Evolutionary conservation across 2,888 invertebrate species (phyloP), one percentile per base, ranked within the genome.

Genomic region (Apoda limacodes): DNA sequence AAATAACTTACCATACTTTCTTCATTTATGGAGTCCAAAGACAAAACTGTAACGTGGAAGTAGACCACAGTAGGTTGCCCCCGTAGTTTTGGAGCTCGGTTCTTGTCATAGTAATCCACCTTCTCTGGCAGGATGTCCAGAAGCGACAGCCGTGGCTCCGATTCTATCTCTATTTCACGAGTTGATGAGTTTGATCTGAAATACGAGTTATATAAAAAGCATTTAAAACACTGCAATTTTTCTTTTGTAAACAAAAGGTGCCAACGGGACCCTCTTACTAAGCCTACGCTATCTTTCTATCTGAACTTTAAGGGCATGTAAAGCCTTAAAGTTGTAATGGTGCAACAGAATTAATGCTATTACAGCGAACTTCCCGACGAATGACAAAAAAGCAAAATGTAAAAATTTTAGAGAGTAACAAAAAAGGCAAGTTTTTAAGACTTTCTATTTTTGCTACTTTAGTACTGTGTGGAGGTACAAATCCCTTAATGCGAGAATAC

Each of bases 11-110:
- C 93, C 95, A 96, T 96, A 23, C 94, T 94, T 67, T 95, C 94
- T 64, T 95, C 96, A 59, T 95, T 94, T 43, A 96, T 95, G n/a
- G 95, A 95, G 75, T 95, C 95, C 46, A 95, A 74, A 26, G 93
- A 93, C 37, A 94, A 76, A 2, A 94, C 94, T 5, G 94, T 94
- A 28, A 94, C 93, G 58, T 94, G 94, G 56, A 94, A 95, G 63
- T 93, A 93, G 21, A 94, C 94, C 25, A 92, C 84, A 1, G 94
- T 95, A 3, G 94, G 91, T 60, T 93, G 91, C 1, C 92, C 93
- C 50, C 90, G 80, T 30, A 88, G 82, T 66, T 93, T 94, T 1
- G 94, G 94, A 0, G 94, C 92, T 38, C 92, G 83, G 72, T 93
- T 94, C 76, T 94, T 94, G 64, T 94, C 94, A 55, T 94, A 94